These are phyloP conservation scores for Chrysomallon squamiferum DNA, from an alignment of 1,140 invertebrate genomes.

Conservation along the genomic window DNA sequence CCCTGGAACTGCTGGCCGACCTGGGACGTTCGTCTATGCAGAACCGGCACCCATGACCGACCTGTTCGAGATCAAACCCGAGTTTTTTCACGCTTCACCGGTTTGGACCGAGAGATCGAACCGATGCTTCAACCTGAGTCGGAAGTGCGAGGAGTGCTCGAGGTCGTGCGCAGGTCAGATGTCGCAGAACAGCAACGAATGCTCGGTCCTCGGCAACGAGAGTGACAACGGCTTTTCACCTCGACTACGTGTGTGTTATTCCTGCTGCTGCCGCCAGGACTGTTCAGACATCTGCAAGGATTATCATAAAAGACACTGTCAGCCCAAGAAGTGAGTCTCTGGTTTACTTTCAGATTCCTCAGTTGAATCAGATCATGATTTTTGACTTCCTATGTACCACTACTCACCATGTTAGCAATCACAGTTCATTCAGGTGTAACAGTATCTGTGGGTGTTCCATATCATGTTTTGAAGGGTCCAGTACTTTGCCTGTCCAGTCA, in stretches of 20 bases:
- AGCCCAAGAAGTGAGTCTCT: slow-evolving; percentile 36
- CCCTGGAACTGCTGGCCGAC: slow-evolving; percentile 7
- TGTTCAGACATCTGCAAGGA: slow-evolving; percentile 38
- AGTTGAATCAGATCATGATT: not conserved
- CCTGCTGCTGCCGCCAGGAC: slow-evolving; percentile 41
- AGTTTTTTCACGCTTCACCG: slow-evolving; percentile 32
- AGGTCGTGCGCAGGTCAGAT: slow-evolving; percentile 36
- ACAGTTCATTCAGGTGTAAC: not conserved
- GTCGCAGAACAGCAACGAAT: slow-evolving; percentile 25
- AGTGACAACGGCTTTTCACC: slow-evolving; percentile 39
- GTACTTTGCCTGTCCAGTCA: too few relatives aligned
- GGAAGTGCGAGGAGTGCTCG: slow-evolving; percentile 38
- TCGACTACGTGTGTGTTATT: slow-evolving; percentile 41
- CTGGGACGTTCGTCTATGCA: slow-evolving; percentile 34
- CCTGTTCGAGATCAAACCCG: slow-evolving; percentile 34
- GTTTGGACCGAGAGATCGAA: slow-evolving; percentile 42
- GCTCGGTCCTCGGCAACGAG: slow-evolving; percentile 26
- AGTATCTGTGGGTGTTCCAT: not conserved
- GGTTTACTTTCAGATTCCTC: not conserved
- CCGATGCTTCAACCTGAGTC: slow-evolving; percentile 36
- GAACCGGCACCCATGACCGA: slow-evolving; percentile 42
- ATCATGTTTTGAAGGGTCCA: too few relatives aligned
- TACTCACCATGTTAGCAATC: not conserved
- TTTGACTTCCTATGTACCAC: too few relatives aligned
- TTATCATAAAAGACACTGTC: slow-evolving; percentile 37